Base-by-base conservation (phyloP, 2,888 invertebrate species). In the Eupeodes luniger region DNA sequence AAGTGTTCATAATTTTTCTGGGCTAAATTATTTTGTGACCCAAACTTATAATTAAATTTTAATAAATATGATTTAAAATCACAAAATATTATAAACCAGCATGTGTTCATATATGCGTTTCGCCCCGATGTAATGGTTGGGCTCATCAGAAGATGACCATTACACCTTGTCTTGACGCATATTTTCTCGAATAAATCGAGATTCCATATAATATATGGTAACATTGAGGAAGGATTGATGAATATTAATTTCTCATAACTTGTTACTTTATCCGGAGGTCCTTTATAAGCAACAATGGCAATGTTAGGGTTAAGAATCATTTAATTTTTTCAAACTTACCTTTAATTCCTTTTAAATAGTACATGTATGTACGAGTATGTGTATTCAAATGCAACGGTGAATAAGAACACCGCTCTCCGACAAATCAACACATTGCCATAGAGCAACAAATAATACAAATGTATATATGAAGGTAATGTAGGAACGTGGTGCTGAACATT, bases 361-460 rank as follows among this genome's bases (percentile, higher is more conserved):
- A 47, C 47, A 47, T 47, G 10, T 47, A 47, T 11, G 4, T 51
- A 51, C 7, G 19, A 19, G 27, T 27, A 51, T 64, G 49, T 19
- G 40, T 40, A 51, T 64, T 40, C n/a, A 49, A 47, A 57, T 40
- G 67, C 59, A 78, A 61, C 59, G 59, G 69, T 61, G 59, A 49
- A 78, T 57, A 57, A 14, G 19, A 51, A 27, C 9, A n/a, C 7
- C 11, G n/a, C n/a, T 19, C 61, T 79, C 49, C 47, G 69, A 51
- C 59, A 79, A 70, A 79, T 79, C 78, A 79, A 79, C 78, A 79
- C 69, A 70, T 79, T 61, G 59, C 78, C 69, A 79, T 12, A 16
- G 59, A 57, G 72, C 59, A 72, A 72, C 72, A 72, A 72, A 72
- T 72, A 72, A 72, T 72, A 44, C 59, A 72, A 59, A 19, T 19